A percentile compares a stretch with the other conserved stretches of the same genome.
phyloP scores from a whole-genome alignment of 2,888 invertebrate species.

The Elegia similella region DNA sequence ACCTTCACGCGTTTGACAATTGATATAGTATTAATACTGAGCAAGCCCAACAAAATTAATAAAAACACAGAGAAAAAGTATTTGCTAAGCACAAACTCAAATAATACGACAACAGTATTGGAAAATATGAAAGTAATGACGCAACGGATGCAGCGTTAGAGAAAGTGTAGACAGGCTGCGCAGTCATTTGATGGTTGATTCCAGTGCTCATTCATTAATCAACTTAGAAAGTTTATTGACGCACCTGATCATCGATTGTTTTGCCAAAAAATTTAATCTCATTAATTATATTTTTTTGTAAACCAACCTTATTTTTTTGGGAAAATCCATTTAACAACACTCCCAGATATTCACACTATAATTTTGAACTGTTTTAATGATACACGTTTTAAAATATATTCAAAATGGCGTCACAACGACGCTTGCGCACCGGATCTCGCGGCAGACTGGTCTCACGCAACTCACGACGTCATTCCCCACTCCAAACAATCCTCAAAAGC shows the following conservation, averaged over 20 bases:
- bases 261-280: slow-evolving; percentile 28
- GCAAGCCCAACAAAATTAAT: no score
- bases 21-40: no score
- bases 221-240: slow-evolving; percentile 66
- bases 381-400: slow-evolving; percentile 24
- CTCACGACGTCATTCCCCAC: slow-evolving; percentile 59
- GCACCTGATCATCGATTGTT: slow-evolving; percentile 30
- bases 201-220: slow-evolving; percentile 56
- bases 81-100: slow-evolving; percentile 1
- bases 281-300: slow-evolving; percentile 18
- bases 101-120: slow-evolving; percentile 27
- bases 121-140: slow-evolving; percentile 51
- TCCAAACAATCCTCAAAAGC: slow-evolving; percentile 29
- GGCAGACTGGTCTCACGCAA: slow-evolving; percentile 63
- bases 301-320: neutral
- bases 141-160: slow-evolving; percentile 50
- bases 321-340: neutral
- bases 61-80: neutral
- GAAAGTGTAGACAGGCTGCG: slow-evolving; percentile 59
- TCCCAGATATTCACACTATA: neutral
- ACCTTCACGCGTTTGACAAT: no score
- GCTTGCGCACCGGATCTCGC: slow-evolving; percentile 59
- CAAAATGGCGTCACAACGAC: slow-evolving; percentile 47
- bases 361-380: neutral
- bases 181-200: slow-evolving; percentile 42